Evolutionary conservation across 2,888 invertebrate species (phyloP).

Genomic region (Erebia epiphron): DNA sequence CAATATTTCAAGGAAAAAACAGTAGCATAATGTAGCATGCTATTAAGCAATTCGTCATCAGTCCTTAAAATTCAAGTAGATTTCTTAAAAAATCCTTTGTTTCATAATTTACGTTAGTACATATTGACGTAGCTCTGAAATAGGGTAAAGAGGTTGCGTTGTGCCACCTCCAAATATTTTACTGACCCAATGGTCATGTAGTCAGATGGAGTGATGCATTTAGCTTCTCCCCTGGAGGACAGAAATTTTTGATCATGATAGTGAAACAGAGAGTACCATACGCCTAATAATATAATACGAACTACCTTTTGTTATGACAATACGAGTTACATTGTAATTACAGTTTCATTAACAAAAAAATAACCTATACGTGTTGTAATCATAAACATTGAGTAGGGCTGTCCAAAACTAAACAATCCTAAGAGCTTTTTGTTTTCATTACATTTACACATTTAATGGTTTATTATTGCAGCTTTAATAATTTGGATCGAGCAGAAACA

Average conservation of each 20-base stretch:
- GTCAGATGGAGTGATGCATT: not conserved
- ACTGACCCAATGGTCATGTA: not conserved
- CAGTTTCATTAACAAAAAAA: slow-evolving; percentile 43
- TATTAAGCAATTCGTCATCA: no score
- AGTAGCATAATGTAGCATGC: no score
- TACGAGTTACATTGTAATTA: slow-evolving; percentile 45
- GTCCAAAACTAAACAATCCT: slow-evolving; percentile 18
- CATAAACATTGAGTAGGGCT: slow-evolving; percentile 36
- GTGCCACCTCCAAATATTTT: no score
- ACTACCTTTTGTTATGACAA: slow-evolving; percentile 53
- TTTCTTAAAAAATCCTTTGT: no score
- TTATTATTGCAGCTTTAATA: not conserved
- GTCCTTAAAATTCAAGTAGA: no score
- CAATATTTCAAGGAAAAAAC: no score
- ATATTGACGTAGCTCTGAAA: no score
- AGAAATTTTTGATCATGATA: slow-evolving; percentile 21
- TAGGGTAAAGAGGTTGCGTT: no score
- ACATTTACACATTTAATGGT: not conserved
- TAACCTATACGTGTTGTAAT: slow-evolving; percentile 38
- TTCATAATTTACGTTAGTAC: no score
- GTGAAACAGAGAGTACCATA: slow-evolving; percentile 48
- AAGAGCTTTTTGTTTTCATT: not conserved
- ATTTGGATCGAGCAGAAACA: not conserved
- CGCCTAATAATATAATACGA: slow-evolving; percentile 48
- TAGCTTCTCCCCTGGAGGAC: not conserved